Conservation (phyloP, 2,888 invertebrate species). For the Cordilura impudica region DNA sequence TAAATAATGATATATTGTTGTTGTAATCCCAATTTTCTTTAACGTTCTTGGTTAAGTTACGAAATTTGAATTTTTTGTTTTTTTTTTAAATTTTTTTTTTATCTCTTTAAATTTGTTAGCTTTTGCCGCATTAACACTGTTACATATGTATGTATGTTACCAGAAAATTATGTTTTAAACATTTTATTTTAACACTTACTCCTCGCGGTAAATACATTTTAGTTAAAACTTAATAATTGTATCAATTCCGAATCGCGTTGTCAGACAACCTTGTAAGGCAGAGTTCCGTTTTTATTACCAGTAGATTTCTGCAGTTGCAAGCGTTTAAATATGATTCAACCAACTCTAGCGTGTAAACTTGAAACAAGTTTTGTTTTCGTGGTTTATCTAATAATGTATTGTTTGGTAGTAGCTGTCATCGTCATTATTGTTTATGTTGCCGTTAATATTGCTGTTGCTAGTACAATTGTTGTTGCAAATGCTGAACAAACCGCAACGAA, state of each 20-base stretch:
- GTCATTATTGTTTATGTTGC: constrained; percentile 7
- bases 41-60: no score
- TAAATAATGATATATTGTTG: no score
- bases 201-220: constrained; percentile 69
- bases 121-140: no score
- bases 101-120: no score
- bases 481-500: constrained; percentile 12
- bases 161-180: background rate
- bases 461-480: constrained; percentile 1
- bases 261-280: constrained; percentile 50
- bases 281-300: constrained; percentile 55
- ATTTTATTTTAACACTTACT: constrained; percentile 69
- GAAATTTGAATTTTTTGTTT: background rate
- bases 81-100: background rate
- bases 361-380: constrained; percentile 45
- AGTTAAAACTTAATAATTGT: background rate
- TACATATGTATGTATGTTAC: no score
- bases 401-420: constrained; percentile 12
- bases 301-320: constrained; percentile 32
- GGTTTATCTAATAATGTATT: background rate
- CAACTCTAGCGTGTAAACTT: constrained; percentile 33
- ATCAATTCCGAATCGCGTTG: constrained; percentile 41
- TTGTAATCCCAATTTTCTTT: no score
- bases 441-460: constrained; percentile 6
- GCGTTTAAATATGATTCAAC: constrained; percentile 57